Evolutionary conservation across 2,797 vertebrate species (phyloP).

Genomic region (Periparus ater): DNA sequence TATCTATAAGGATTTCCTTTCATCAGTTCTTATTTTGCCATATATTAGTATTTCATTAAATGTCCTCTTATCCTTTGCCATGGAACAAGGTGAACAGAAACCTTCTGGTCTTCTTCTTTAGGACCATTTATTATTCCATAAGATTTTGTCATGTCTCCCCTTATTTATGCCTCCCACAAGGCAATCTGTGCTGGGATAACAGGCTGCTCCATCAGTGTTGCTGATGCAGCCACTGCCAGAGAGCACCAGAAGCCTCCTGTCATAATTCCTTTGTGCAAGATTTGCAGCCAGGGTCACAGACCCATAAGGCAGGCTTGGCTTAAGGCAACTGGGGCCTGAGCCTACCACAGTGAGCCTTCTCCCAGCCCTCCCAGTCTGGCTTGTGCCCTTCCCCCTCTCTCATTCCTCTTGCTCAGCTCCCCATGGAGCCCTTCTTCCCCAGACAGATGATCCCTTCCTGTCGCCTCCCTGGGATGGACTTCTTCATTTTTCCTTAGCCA

Average conservation of each 20-base stretch:
- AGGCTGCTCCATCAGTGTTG: background rate
- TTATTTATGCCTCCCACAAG: background rate
- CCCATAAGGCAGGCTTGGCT: background rate
- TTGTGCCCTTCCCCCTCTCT: fast-evolving
- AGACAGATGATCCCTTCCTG: slow-evolving; percentile 34
- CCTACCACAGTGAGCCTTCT: background rate
- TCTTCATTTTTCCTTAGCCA: slow-evolving; percentile 45
- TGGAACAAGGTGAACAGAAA: background rate
- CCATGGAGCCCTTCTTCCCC: background rate
- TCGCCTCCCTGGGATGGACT: slow-evolving; percentile 37
- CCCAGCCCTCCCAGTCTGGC: background rate
- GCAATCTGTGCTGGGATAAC: background rate
- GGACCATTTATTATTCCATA: background rate
- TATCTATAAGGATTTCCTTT: background rate
- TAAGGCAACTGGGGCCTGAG: background rate
- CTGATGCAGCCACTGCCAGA: background rate
- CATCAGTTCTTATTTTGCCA: background rate
- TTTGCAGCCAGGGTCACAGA: slow-evolving; percentile 10
- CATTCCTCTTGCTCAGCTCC: background rate
- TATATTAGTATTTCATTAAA: background rate
- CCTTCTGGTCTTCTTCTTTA: background rate
- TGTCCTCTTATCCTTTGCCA: background rate
- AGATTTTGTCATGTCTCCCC: background rate
- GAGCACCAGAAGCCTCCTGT: background rate
- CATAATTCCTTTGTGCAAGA: background rate